A percentile compares a stretch with the other conserved stretches of the same genome.
Evolutionary conservation across 2,113 vertebrate genomes (phyloP).

Genomic region (Psephotus haematonotus): DNA sequence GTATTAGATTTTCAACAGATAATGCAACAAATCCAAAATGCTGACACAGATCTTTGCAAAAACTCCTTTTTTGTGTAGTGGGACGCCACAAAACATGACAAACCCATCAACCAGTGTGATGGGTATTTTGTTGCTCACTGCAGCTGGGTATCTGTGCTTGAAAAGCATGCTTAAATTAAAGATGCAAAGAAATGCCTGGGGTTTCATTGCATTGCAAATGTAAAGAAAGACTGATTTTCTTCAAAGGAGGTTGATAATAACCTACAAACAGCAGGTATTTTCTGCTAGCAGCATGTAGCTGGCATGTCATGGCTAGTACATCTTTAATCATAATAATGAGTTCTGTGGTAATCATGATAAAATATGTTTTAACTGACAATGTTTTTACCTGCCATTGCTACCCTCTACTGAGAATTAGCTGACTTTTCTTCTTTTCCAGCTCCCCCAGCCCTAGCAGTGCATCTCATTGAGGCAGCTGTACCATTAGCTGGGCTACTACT

Average conservation of each 20-base stretch:
- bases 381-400: constrained; percentile 46
- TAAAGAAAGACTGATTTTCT: constrained; percentile 64
- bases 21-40: neutral
- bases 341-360: constrained; percentile 62
- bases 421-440: neutral
- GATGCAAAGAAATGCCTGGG: constrained; percentile 61
- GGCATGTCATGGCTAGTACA: constrained; percentile 62
- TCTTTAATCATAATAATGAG: constrained; percentile 72
- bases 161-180: constrained; percentile 55
- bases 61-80: neutral
- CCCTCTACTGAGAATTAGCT: neutral
- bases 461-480: neutral
- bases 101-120: neutral
- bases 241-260: constrained; percentile 69
- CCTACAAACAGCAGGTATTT: constrained; percentile 70
- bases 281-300: constrained; percentile 67
- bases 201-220: constrained; percentile 65
- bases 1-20: neutral
- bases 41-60: neutral
- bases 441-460: neutral
- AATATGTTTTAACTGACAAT: constrained; percentile 61
- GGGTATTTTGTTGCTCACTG: constrained; percentile 7
- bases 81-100: neutral
- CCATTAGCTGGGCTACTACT: neutral
- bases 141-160: constrained; percentile 46